Evolutionary conservation across 2,113 vertebrate genomes (phyloP).

Genomic region (Dicaeum eximium): DNA sequence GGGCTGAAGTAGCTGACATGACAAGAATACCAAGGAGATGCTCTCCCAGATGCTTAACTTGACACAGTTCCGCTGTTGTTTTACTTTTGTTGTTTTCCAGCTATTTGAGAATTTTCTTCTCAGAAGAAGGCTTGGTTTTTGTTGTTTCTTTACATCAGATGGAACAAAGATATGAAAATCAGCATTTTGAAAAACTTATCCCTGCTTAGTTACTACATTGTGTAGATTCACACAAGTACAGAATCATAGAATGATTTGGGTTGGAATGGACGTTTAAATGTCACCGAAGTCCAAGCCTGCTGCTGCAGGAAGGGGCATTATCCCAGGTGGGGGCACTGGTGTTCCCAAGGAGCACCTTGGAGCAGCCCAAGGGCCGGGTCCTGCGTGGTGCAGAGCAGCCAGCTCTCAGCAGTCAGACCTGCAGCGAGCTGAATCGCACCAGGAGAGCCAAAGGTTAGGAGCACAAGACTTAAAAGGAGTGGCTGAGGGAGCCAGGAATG

Average conservation of each 20-base stretch:
- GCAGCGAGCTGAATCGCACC: neutral
- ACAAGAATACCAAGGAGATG: neutral
- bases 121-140: neutral
- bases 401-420: neutral
- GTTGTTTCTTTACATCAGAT: neutral
- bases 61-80: neutral
- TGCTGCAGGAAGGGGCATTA: rapidly evolving
- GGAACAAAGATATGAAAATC: neutral
- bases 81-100: neutral
- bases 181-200: neutral
- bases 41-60: neutral
- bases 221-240: neutral
- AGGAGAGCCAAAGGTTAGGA: neutral
- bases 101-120: neutral
- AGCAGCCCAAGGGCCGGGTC: neutral
- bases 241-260: neutral
- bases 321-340: neutral
- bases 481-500: neutral
- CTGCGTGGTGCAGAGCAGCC: neutral
- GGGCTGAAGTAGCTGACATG: neutral
- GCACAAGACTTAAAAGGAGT: rapidly evolving
- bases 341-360: neutral
- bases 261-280: neutral
- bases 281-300: neutral
- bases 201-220: neutral